Conservation (phyloP, 2,113 vertebrate species). For the Grammomys dolichurus region DNA sequence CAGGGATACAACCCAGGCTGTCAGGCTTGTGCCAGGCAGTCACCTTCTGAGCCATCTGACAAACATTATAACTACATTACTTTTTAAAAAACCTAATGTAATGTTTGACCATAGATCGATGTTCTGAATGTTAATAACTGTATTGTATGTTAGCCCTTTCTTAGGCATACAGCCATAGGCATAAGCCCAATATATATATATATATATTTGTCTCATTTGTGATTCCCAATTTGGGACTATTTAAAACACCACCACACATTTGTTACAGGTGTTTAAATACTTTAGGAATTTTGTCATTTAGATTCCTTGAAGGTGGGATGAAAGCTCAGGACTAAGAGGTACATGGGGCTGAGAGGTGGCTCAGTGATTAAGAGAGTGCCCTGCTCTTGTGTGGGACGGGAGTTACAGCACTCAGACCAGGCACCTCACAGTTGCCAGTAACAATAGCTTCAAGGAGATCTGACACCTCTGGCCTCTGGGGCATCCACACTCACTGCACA, state of each 20-base stretch:
- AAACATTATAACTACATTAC: neutral
- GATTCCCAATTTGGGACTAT: neutral
- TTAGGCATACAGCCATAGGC: neutral
- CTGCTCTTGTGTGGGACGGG: neutral
- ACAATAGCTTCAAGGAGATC: neutral
- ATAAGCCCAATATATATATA: neutral
- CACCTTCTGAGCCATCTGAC: neutral
- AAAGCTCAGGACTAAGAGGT: neutral
- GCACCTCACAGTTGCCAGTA: no score
- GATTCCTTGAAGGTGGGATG: neutral
- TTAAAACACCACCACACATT: neutral
- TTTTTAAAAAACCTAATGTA: neutral
- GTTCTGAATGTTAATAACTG: neutral
- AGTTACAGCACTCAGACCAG: neutral
- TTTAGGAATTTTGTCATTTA: neutral
- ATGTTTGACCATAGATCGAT: neutral
- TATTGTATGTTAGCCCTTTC: neutral
- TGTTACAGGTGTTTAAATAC: neutral
- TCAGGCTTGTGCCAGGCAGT: neutral
- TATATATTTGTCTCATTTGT: neutral
- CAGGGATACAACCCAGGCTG: neutral
- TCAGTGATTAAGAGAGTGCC: neutral
- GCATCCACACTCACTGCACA: neutral
- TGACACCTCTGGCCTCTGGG: neutral
- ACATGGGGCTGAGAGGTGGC: neutral